Evolutionary conservation across 2,113 vertebrate genomes (phyloP).

Genomic region (Nothobranchius kuhntae): DNA sequence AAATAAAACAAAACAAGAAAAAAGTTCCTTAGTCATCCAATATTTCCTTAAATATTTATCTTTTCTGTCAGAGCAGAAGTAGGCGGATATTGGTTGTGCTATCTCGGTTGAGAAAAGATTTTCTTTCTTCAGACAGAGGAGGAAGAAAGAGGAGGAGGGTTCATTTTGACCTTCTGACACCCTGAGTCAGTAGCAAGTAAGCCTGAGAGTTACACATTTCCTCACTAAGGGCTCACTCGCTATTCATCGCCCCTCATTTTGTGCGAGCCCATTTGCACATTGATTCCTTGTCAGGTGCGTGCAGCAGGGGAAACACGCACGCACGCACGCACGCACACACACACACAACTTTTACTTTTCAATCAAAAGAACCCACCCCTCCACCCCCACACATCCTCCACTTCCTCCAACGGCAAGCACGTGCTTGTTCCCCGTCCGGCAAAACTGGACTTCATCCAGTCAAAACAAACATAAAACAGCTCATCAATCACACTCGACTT

Average conservation of each 20-base stretch:
- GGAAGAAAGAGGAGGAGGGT: slow-evolving; percentile 37
- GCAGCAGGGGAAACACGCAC: slow-evolving; percentile 26
- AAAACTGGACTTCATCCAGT: slow-evolving; percentile 68
- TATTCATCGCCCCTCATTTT: slow-evolving; percentile 14
- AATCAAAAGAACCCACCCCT: neutral
- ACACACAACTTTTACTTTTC: slow-evolving; percentile 49
- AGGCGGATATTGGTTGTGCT: slow-evolving; percentile 58
- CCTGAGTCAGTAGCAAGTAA: slow-evolving; percentile 44
- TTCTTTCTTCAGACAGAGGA: slow-evolving; percentile 46
- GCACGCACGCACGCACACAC: slow-evolving; percentile 7
- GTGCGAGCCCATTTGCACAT: slow-evolving; percentile 14
- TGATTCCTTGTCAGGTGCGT: slow-evolving; percentile 46
- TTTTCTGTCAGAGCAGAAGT: slow-evolving; percentile 57
- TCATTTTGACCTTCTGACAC: slow-evolving; percentile 50
- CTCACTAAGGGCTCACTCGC: slow-evolving; percentile 15
- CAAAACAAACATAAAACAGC: slow-evolving; percentile 74
- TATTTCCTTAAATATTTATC: slow-evolving; percentile 68
- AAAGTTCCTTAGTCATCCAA: slow-evolving; percentile 23
- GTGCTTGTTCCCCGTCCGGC: slow-evolving; percentile 51
- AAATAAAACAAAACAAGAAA: slow-evolving; percentile 19
- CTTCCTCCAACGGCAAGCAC: slow-evolving; percentile 55
- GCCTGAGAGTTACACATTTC: slow-evolving; percentile 34
- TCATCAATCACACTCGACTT: slow-evolving; percentile 66
- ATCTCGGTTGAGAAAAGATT: slow-evolving; percentile 55
- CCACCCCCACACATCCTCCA: slow-evolving; percentile 20